Base-by-base conservation (phyloP, 2,888 invertebrate species). In the Octodonta nipae region DNA sequence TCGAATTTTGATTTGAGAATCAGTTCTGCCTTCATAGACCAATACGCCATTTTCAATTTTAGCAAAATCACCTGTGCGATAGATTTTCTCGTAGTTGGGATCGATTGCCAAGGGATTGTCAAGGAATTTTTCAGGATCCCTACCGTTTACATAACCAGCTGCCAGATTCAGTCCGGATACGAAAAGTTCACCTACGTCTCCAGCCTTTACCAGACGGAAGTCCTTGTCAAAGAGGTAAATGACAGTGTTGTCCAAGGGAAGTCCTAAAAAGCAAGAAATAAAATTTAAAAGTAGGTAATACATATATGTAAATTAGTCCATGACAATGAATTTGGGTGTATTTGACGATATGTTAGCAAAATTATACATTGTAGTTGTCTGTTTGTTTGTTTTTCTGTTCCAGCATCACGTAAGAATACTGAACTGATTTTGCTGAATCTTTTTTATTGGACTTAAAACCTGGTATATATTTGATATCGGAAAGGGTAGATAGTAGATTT, bases 31-130 rank as follows among this genome's bases (percentile, higher is more conserved):
- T 45, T 87, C 83, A 51, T 75, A 87, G 34, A 76, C 60, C 13
- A 88, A 60, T 5, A 68, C 45, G 5, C 71, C 69, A 43, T 81
- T 76, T 30, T 73, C 65, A 1, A 85, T 63, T 8, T 73, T 30
- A 0, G 82, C 89, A 47, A 75, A 87, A 56, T 89, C 89, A 0
- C 89, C 89, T 1, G 88, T 88, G 33, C 79, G 75, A 60, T 83
- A 89, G 0, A 88, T 64, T 13, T 73, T 74, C 0, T 74, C 67
- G 49, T 74, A 82, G 40, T 74, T 67, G 46, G 70, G 70, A 53
- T 76, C 73, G 15, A 67, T 63, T 1, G 78, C 77, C 34, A 83
- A 69, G 1, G 83, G 78, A 58, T 86, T 87, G 39, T 75, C 71
- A 16, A 78, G 60, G 54, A 86, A 87, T 45, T 76, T 75, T 30